Percentiles rank a stretch among this genome's conserved stretches.
Evolutionary conservation across 2,888 invertebrate species (phyloP).

Genomic region (Diarsia dahlii): DNA sequence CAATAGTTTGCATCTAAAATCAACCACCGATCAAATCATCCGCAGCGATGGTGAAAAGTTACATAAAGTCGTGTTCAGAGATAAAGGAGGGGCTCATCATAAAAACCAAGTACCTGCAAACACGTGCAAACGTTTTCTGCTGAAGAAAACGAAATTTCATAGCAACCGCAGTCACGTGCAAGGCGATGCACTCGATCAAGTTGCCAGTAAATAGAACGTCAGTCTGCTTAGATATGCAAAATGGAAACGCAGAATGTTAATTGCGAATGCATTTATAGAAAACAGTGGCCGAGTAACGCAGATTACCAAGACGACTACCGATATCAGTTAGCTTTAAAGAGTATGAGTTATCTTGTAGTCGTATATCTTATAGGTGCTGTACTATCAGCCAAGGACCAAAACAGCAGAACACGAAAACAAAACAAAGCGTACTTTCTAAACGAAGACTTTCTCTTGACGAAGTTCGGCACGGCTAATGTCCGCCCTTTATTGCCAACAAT

Average conservation of each 20-base stretch:
- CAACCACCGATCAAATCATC: slow-evolving; percentile 74
- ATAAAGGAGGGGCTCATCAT: slow-evolving; percentile 20
- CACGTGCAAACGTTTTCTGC: slow-evolving; percentile 61
- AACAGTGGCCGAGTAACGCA: slow-evolving; percentile 68
- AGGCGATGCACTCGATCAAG: slow-evolving; percentile 72
- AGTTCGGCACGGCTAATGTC: slow-evolving; percentile 79
- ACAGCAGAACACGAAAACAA: slow-evolving; percentile 80
- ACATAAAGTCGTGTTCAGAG: slow-evolving; percentile 47
- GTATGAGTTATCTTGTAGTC: slow-evolving; percentile 60
- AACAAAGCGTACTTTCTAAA: slow-evolving; percentile 86
- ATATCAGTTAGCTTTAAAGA: slow-evolving; percentile 59
- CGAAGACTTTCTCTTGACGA: slow-evolving; percentile 83
- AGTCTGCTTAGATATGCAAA: slow-evolving; percentile 80
- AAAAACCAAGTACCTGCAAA: slow-evolving; percentile 35
- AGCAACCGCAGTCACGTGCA: slow-evolving; percentile 71
- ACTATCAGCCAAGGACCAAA: slow-evolving; percentile 77
- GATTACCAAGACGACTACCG: slow-evolving; percentile 71
- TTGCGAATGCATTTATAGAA: slow-evolving; percentile 79
- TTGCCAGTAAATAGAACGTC: slow-evolving; percentile 77
- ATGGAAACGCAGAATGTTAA: slow-evolving; percentile 80
- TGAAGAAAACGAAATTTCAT: slow-evolving; percentile 74
- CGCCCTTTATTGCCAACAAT: slow-evolving; percentile 81
- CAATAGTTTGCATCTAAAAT: slow-evolving; percentile 82
- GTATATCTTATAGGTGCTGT: slow-evolving; percentile 70
- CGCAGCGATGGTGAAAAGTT: slow-evolving; percentile 66